These are phyloP conservation scores for Nasonovia ribisnigri DNA, from an alignment of 2,888 invertebrate genomes.

Conservation along the genomic window DNA sequence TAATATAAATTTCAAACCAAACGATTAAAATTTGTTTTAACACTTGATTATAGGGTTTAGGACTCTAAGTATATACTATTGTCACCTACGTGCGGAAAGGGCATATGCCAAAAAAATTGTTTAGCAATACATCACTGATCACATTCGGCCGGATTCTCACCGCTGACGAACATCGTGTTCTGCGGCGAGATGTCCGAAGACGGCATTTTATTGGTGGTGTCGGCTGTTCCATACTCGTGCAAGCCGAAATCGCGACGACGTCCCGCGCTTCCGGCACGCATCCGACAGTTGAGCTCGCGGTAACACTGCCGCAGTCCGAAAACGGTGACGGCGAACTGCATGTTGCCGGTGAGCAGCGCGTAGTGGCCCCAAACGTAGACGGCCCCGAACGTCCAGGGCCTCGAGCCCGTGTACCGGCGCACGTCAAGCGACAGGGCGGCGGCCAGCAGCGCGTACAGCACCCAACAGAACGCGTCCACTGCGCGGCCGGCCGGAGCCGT, in stretches of 20 bases:
- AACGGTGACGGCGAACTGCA: slow-evolving; percentile 51
- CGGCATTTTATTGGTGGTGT: too few species aligned
- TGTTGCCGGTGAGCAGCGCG: slow-evolving; percentile 30
- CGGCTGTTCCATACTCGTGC: background rate
- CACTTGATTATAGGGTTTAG: background rate
- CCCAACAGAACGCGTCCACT: slow-evolving; percentile 29
- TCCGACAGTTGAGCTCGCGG: slow-evolving; percentile 33
- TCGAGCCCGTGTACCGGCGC: background rate
- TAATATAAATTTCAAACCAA: background rate
- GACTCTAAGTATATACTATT: background rate
- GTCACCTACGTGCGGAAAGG: background rate
- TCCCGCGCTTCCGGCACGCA: slow-evolving; percentile 15
- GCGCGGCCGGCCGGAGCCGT: background rate
- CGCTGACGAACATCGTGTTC: background rate
- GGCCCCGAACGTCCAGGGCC: background rate
- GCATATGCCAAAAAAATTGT: background rate
- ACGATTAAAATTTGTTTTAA: background rate
- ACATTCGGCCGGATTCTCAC: background rate
- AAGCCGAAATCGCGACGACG: background rate
- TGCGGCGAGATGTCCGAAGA: background rate
- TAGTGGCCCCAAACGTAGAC: slow-evolving; percentile 26
- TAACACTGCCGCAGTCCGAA: slow-evolving; percentile 23
- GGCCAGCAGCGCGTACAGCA: slow-evolving; percentile 22
- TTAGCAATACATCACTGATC: background rate
- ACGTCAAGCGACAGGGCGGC: slow-evolving; percentile 9